phyloP scores from a whole-genome alignment of 1,140 invertebrate genomes.

The Battus philenor region DNA sequence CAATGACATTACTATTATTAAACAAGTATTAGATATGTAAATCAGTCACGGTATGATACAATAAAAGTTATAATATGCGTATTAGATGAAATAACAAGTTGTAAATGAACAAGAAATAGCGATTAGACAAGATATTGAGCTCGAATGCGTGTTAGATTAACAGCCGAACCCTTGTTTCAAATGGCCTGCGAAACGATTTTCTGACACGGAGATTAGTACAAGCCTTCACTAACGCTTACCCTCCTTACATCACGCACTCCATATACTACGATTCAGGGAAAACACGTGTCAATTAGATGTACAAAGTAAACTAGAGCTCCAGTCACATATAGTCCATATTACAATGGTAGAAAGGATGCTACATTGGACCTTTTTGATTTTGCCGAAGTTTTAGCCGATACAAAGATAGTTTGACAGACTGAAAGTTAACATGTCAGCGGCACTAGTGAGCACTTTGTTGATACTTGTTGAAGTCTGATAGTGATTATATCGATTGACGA shows the following conservation, averaged over 20 bases:
- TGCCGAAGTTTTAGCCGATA: constrained; percentile 30
- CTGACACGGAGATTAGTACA: constrained; percentile 76
- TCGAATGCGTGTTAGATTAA: constrained; percentile 65
- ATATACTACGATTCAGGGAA: constrained; percentile 39
- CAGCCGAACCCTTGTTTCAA: constrained; percentile 53
- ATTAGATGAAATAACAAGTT: no score
- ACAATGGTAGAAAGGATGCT: constrained; percentile 8
- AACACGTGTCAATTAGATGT: constrained; percentile 38
- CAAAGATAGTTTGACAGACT: constrained; percentile 69
- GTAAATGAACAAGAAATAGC: no score
- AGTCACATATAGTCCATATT: constrained; percentile 41
- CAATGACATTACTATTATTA: no score
- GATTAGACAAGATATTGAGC: constrained; percentile 63
- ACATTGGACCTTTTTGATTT: constrained; percentile 17
- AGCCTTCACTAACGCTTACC: constrained; percentile 69
- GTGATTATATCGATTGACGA: constrained; percentile 42
- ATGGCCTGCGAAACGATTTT: constrained; percentile 74
- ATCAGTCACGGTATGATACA: no score
- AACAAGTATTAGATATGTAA: no score
- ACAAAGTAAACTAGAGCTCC: constrained; percentile 37
- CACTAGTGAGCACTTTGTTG: constrained; percentile 39
- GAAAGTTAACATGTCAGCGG: constrained; percentile 71
- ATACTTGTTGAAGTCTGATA: constrained; percentile 56
- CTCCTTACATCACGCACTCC: constrained; percentile 73
- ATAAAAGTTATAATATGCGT: no score